Evolutionary conservation across 2,113 vertebrate genomes (phyloP).

Genomic region (Drymodes brunneopygia): DNA sequence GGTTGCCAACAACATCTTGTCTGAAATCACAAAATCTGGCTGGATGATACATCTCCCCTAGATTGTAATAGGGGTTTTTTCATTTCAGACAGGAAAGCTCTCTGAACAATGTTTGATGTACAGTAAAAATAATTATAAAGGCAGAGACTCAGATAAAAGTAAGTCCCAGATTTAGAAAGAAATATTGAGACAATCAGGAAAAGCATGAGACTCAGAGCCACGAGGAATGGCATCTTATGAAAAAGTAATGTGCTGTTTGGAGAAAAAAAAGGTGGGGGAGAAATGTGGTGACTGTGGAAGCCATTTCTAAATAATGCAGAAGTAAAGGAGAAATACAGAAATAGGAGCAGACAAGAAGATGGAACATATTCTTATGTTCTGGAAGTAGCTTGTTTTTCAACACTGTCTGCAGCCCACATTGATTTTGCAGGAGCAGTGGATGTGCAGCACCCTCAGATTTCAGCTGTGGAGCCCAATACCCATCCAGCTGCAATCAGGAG

Average conservation of each 20-base stretch:
- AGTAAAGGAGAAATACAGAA: background rate
- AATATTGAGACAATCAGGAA: background rate
- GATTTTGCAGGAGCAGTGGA: constrained; percentile 9
- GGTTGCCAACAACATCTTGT: background rate
- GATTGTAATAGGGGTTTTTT: background rate
- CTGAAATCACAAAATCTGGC: background rate
- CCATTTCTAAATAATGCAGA: background rate
- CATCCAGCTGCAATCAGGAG: background rate
- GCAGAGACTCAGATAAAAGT: background rate
- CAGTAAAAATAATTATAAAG: constrained; percentile 30
- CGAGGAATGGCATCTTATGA: background rate
- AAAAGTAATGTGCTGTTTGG: background rate
- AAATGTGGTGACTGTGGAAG: background rate
- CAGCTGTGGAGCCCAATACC: background rate
- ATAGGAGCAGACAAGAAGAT: background rate
- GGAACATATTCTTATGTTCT: background rate
- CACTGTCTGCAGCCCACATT: background rate
- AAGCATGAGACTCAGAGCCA: background rate
- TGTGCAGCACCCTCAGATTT: background rate
- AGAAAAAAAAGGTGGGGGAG: background rate
- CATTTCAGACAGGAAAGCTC: background rate
- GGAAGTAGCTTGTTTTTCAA: background rate
- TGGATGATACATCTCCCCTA: background rate
- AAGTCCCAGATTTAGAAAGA: background rate
- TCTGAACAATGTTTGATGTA: background rate